Percentiles rank a stretch among this genome's conserved stretches.
Conservation (phyloP, 2,113 vertebrate species). For the Labeo catla region DNA sequence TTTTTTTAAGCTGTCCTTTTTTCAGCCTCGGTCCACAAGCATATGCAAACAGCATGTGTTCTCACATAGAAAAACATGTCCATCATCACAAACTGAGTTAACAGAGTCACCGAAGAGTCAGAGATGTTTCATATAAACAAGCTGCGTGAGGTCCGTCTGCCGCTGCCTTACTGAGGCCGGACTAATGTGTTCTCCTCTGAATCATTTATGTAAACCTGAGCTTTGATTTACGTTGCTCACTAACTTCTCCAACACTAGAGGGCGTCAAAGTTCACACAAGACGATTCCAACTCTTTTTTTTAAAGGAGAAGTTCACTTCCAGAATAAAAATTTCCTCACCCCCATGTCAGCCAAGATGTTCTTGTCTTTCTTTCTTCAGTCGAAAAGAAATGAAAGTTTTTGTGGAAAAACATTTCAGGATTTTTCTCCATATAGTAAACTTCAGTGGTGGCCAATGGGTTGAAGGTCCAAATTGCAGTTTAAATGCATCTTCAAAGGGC, state of each 20-base stretch:
- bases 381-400: no score
- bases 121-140: constrained; percentile 39
- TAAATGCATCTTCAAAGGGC: no score
- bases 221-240: constrained; percentile 14
- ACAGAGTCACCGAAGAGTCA: background rate
- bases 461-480: no score
- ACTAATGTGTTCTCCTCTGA: background rate
- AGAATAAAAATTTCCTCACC: no score
- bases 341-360: no score
- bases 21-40: background rate
- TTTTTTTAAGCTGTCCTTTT: background rate
- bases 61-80: background rate
- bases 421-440: no score
- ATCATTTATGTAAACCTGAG: constrained; percentile 14
- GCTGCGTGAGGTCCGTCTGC: constrained; percentile 45
- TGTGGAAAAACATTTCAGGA: no score
- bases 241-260: constrained; percentile 22
- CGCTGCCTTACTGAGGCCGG: constrained; percentile 13
- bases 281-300: no score
- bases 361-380: no score
- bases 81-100: background rate
- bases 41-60: constrained; percentile 17
- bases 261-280: background rate
- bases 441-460: no score
- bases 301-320: no score